Evolutionary conservation across 2,888 invertebrate genomes (phyloP).

Genomic region (Steromphala cineraria): DNA sequence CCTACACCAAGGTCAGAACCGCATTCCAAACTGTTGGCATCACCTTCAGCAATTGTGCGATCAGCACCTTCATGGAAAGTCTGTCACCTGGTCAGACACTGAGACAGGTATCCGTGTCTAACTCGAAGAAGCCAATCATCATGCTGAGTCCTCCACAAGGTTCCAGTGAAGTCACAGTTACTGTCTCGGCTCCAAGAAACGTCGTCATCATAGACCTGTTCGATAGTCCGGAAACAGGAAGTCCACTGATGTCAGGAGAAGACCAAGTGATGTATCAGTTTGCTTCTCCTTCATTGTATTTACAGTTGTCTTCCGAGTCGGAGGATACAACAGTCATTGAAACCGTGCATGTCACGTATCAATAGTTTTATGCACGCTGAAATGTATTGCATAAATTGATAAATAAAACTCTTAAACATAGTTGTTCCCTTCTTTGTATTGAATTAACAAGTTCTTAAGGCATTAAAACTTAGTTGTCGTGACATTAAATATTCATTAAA

Average conservation of each 20-base stretch:
- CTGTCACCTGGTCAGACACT: neutral
- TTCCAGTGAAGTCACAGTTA: neutral
- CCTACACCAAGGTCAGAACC: constrained; percentile 23
- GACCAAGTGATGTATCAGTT: neutral
- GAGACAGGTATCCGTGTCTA: neutral
- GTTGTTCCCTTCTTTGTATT: too few relatives aligned
- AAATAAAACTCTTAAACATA: too few relatives aligned
- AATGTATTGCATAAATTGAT: too few relatives aligned
- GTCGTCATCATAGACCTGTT: neutral
- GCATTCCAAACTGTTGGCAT: constrained; percentile 48
- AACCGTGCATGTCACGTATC: neutral
- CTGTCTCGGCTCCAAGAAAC: neutral
- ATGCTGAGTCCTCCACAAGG: neutral
- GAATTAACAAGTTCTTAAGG: too few relatives aligned
- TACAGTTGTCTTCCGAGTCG: neutral
- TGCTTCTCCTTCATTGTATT: neutral
- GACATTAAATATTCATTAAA: too few relatives aligned
- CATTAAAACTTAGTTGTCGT: too few relatives aligned
- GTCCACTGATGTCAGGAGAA: neutral
- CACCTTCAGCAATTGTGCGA: constrained; percentile 30
- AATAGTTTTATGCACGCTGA: neutral
- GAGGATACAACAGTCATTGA: neutral
- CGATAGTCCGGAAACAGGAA: neutral
- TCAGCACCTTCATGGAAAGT: constrained; percentile 19
- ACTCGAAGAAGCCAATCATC: neutral